Percentiles rank a stretch among this genome's conserved stretches.
Conservation (phyloP, 2,797 vertebrate species). For the Rhabdophis nuchalis region DNA sequence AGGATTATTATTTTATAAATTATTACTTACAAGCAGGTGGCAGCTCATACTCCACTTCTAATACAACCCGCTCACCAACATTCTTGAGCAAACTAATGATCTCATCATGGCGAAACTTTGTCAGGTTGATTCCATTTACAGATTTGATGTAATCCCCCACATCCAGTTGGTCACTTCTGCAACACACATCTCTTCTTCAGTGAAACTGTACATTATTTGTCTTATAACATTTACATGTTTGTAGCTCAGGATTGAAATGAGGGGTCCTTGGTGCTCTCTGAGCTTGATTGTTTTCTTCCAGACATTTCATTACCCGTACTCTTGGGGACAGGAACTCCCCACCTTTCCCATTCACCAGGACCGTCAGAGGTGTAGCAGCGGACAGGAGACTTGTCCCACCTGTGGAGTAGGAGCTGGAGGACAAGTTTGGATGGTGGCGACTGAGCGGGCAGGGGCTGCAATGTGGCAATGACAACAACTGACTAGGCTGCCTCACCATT, state of each 20-base stretch:
- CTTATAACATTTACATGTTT: background rate
- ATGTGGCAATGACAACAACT: background rate
- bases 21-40: slow-evolving; percentile 87
- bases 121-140: slow-evolving; percentile 95
- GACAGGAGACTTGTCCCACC: background rate
- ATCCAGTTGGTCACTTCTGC: slow-evolving; percentile 94
- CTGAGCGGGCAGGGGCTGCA: background rate
- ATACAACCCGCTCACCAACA: slow-evolving; percentile 89
- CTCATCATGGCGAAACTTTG: slow-evolving; percentile 95
- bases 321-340: background rate
- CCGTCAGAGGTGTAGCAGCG: accelerated
- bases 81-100: slow-evolving; percentile 98
- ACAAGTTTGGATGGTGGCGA: background rate
- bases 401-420: background rate
- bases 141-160: slow-evolving; percentile 95
- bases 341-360: background rate
- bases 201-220: slow-evolving; percentile 15
- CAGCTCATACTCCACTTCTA: slow-evolving; percentile 95
- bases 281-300: background rate
- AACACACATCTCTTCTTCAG: slow-evolving; percentile 37
- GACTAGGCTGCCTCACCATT: background rate
- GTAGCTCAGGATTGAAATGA: background rate
- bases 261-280: background rate
- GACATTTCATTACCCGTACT: background rate
- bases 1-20: slow-evolving; percentile 4